Conservation (phyloP, 1,140 invertebrate species). For the Musca domestica region DNA sequence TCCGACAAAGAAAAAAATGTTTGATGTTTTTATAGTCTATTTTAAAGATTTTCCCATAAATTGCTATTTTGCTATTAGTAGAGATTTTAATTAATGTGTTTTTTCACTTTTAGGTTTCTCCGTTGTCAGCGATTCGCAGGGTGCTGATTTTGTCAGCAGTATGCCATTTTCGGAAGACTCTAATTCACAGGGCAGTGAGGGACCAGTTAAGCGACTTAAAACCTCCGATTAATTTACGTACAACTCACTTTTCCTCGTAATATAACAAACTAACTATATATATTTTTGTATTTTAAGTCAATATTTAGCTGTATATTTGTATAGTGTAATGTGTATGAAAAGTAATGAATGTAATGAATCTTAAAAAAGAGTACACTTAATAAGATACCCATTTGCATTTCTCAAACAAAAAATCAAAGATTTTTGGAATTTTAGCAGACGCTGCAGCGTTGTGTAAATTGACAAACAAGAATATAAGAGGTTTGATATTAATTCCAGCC, state of each 20-base stretch:
- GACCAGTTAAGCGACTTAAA: conserved; percentile 73
- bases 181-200: conserved; percentile 82
- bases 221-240: conserved; percentile 53
- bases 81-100: neutral
- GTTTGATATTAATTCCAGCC: too few species aligned
- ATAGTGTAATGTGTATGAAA: too few species aligned
- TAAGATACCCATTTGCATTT: too few species aligned
- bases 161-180: conserved; percentile 87
- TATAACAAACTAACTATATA: neutral
- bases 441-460: too few species aligned
- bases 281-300: neutral
- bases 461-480: too few species aligned
- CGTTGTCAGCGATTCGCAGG: conserved; percentile 84
- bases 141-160: conserved; percentile 77
- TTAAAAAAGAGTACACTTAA: too few species aligned
- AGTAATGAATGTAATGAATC: too few species aligned
- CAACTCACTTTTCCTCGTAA: neutral
- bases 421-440: too few species aligned
- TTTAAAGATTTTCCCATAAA: neutral
- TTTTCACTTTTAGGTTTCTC: conserved; percentile 71
- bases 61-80: neutral
- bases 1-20: neutral
- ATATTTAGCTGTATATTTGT: too few species aligned
- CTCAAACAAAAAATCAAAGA: too few species aligned
- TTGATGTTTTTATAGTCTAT: neutral